Conservation (phyloP, 2,888 invertebrate species). For the Vanessa cardui region DNA sequence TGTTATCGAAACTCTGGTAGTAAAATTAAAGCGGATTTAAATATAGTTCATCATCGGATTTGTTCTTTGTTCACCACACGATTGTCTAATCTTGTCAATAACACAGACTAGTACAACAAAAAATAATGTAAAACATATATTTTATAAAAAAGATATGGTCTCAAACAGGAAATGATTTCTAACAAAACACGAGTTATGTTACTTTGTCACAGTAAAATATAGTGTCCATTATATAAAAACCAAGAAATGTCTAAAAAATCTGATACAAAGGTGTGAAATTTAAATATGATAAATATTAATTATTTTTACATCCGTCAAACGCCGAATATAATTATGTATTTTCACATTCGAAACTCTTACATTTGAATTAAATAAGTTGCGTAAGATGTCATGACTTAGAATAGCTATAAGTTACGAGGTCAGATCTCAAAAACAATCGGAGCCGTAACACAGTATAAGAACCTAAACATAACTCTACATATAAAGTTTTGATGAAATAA, state of each 20-base stretch:
- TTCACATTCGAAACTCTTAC: conserved; percentile 4
- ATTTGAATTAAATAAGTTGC: not conserved
- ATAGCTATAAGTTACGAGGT: not conserved
- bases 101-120: too few relatives aligned
- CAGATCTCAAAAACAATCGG: not conserved
- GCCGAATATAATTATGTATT: conserved; percentile 4
- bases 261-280: not conserved
- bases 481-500: not conserved
- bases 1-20: too few relatives aligned
- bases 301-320: not conserved
- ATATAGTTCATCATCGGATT: too few relatives aligned
- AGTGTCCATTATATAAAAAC: too few relatives aligned
- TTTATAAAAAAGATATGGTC: too few relatives aligned
- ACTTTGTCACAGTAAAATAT: too few relatives aligned
- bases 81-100: too few relatives aligned
- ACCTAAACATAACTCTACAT: not conserved
- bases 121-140: too few relatives aligned
- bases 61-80: too few relatives aligned
- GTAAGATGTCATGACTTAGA: not conserved
- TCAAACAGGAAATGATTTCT: too few relatives aligned
- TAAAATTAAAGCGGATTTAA: too few relatives aligned
- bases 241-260: not conserved
- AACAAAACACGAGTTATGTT: too few relatives aligned
- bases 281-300: not conserved
- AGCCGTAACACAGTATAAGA: not conserved